phyloP scores from a whole-genome alignment of 1,140 invertebrate genomes.

The Zaprionus nigranus region DNA sequence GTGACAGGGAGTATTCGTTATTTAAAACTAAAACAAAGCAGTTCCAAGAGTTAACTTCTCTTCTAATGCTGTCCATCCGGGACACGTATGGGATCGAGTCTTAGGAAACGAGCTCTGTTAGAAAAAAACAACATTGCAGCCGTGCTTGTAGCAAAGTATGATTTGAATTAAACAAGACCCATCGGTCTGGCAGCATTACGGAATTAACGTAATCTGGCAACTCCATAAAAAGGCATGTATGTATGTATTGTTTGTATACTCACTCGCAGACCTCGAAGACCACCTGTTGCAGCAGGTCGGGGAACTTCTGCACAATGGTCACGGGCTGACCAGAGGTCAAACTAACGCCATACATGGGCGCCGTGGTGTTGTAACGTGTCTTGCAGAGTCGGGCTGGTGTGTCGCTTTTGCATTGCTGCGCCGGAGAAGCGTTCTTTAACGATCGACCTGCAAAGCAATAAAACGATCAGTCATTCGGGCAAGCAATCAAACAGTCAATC shows the following conservation, averaged over 20 bases:
- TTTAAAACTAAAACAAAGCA: no score
- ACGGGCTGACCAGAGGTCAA: slow-evolving; percentile 95
- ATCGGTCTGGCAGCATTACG: slow-evolving; percentile 13
- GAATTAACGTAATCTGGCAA: not conserved
- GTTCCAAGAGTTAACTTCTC: no score
- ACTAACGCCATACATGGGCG: slow-evolving; percentile 96
- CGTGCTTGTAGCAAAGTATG: not conserved
- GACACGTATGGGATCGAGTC: no score
- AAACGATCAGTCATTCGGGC: slow-evolving; percentile 24
- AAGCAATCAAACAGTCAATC: slow-evolving; percentile 44
- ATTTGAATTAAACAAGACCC: not conserved
- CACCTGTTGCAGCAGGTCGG: slow-evolving; percentile 96
- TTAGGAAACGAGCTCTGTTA: no score
- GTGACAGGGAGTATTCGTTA: no score
- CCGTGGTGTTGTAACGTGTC: slow-evolving; percentile 95
- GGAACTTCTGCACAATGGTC: slow-evolving; percentile 97
- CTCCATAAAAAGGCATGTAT: not conserved
- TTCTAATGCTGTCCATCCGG: no score
- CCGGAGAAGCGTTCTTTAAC: slow-evolving; percentile 67
- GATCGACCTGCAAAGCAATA: slow-evolving; percentile 70
- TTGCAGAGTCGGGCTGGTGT: slow-evolving; percentile 92
- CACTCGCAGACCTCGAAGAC: slow-evolving; percentile 95
- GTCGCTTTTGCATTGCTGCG: slow-evolving; percentile 85
- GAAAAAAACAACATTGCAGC: not conserved
- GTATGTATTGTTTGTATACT: slow-evolving; percentile 69